A percentile compares a stretch with the other conserved stretches of the same genome.
Conservation (phyloP, 2,888 invertebrate genomes). For the Drosophila barbarae region DNA sequence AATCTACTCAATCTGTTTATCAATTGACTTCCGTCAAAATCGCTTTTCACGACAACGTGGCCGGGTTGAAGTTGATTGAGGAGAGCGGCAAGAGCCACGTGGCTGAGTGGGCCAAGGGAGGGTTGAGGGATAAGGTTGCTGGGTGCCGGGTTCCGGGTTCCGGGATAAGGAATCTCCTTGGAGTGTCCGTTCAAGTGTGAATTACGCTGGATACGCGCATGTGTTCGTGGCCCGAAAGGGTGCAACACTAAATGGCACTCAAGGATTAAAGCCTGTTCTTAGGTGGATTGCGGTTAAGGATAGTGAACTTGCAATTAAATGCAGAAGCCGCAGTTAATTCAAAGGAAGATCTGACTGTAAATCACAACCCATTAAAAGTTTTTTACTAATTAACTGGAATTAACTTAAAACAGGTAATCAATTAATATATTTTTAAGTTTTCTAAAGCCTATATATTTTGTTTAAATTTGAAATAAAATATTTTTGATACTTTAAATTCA, state of each 20-base stretch:
- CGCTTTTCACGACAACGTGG: slow-evolving; percentile 55
- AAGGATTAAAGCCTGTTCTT: slow-evolving; percentile 20
- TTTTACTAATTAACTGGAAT: not conserved
- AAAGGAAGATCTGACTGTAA: not conserved
- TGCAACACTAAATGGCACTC: slow-evolving; percentile 46
- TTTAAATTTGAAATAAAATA: no score
- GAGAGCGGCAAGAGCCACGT: slow-evolving; percentile 1
- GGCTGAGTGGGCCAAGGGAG: not conserved
- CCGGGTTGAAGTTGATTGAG: slow-evolving; percentile 42
- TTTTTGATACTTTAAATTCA: no score
- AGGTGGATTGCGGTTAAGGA: slow-evolving; percentile 11
- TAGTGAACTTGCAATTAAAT: not conserved
- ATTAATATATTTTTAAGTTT: no score
- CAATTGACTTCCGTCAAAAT: slow-evolving; percentile 65
- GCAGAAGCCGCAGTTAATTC: not conserved
- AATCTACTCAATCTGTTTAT: slow-evolving; percentile 70
- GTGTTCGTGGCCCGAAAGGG: slow-evolving; percentile 38
- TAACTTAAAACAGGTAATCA: no score
- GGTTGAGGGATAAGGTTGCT: not conserved
- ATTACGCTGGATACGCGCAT: slow-evolving; percentile 42
- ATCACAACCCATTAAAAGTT: no score
- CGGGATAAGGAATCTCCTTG: not conserved
- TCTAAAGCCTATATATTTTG: no score
- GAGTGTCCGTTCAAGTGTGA: slow-evolving; percentile 52
- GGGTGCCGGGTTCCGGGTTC: not conserved